Evolutionary conservation across 2,113 vertebrate genomes (phyloP).

Genomic region (Laticauda laticaudata): DNA sequence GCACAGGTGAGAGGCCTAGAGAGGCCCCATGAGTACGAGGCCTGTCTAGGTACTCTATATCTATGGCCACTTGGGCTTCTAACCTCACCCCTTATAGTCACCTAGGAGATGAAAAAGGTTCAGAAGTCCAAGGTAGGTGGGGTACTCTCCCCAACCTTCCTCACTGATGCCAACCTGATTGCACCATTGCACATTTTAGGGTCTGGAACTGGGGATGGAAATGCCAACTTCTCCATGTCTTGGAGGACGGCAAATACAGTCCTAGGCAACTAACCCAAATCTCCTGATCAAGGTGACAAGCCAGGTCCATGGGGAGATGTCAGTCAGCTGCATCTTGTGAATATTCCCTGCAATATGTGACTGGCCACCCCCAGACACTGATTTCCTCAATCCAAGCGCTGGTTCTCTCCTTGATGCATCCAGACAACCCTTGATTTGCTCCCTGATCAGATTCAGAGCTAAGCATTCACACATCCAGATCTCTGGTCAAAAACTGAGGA

Average conservation of each 20-base stretch:
- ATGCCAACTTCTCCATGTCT: background rate
- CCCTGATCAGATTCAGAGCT: background rate
- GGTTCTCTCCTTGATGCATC: background rate
- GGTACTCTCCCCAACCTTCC: background rate
- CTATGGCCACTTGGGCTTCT: background rate
- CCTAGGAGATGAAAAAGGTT: background rate
- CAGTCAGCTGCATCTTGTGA: background rate
- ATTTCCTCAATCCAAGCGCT: background rate
- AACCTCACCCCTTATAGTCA: background rate
- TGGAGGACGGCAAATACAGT: background rate
- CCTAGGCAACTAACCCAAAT: background rate
- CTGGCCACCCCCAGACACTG: background rate
- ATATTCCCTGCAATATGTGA: background rate
- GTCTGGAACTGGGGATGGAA: background rate
- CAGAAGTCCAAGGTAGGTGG: background rate
- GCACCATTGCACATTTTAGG: background rate
- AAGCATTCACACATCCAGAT: background rate
- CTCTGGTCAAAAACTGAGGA: background rate
- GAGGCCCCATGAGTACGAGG: background rate
- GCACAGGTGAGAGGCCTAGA: background rate
- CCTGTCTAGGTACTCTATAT: background rate
- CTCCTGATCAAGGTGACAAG: background rate
- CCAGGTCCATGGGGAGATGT: background rate
- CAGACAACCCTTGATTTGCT: background rate
- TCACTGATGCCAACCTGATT: background rate